Conservation (phyloP, 2,113 vertebrate genomes). For the Hippolais icterina region DNA sequence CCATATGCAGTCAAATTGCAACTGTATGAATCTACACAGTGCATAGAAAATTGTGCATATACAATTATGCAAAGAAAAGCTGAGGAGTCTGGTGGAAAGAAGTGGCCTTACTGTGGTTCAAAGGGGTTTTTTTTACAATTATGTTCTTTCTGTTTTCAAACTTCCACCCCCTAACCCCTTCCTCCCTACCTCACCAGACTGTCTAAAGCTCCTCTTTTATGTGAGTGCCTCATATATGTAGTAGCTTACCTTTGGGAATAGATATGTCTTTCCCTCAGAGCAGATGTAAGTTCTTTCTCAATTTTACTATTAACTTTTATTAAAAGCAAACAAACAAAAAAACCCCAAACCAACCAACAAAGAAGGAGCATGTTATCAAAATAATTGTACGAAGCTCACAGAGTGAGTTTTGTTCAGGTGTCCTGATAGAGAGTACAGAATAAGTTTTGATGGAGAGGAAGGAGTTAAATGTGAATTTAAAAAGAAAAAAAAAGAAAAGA, state of each 20-base stretch:
- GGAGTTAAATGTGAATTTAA: background rate
- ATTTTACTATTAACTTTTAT: background rate
- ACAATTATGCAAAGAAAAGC: background rate
- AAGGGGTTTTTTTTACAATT: background rate
- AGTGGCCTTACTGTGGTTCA: background rate
- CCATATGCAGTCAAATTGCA: background rate
- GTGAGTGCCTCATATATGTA: background rate
- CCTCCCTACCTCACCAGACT: background rate
- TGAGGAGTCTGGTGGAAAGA: background rate
- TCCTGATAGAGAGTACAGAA: background rate
- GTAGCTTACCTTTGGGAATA: background rate
- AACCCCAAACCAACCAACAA: background rate
- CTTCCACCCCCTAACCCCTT: fast-evolving
- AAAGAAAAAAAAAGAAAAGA: background rate
- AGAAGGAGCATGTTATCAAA: background rate
- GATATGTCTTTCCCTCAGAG: background rate
- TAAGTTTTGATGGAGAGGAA: background rate
- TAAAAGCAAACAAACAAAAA: background rate
- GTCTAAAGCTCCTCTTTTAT: background rate
- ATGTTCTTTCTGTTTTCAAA: background rate
- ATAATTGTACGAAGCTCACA: background rate
- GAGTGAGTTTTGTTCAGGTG: background rate
- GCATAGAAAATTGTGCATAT: background rate
- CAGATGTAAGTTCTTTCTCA: background rate
- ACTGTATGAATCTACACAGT: background rate